Evolutionary conservation across 2,113 vertebrate species (phyloP), one percentile per base, ranked within the genome.

Genomic region (Fukomys damarensis): DNA sequence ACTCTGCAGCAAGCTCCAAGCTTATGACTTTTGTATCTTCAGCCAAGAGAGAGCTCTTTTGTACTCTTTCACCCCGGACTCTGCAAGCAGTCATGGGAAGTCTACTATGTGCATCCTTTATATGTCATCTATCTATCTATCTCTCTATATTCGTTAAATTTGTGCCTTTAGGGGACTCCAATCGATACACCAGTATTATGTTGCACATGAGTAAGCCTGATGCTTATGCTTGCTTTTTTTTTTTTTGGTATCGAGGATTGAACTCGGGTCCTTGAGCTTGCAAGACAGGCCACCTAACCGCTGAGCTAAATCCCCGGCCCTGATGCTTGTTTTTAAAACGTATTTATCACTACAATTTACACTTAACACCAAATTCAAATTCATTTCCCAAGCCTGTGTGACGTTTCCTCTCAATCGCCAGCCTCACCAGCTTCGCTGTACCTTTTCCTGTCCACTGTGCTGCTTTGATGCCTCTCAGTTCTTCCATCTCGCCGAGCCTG

Each of bases 331-430:
- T 92, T 38, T 38, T 56, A 17, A 96, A 84, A 52, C 61, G 5
- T 32, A 58, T 20, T 52, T 82, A 52, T 3, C 12, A 12, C 4
- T 41, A 32, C 52, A 7, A 70, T 86, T 91, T 91, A 17, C 6
- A 22, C 20, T 85, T 85, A 72, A 13, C 20, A 88, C 9, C 41
- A 74, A 56, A 61, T 56, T 81, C 43, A 68, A 66, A 59, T 61
- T 58, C 28, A 30, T 83, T n/a, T 41, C 3, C 8, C 6, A 32
- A 90, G 17, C 2, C 58, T 12, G 4, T 59, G n/a, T 49, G 5
- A 38, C 6, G 2, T 43, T 11, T 12, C 6, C 0, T 46, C 43
- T 43, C 81, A 9, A 3, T 79, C 0, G 0, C 17, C 26, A 58
- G 8, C 16, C n/a, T 41, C 9, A 26, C 24, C 59, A 35, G 16